A percentile compares a stretch with the other conserved stretches of the same genome.
These are phyloP conservation scores for Drosophila ironensis DNA, from an alignment of 1,140 invertebrate species.

Conservation along the genomic window DNA sequence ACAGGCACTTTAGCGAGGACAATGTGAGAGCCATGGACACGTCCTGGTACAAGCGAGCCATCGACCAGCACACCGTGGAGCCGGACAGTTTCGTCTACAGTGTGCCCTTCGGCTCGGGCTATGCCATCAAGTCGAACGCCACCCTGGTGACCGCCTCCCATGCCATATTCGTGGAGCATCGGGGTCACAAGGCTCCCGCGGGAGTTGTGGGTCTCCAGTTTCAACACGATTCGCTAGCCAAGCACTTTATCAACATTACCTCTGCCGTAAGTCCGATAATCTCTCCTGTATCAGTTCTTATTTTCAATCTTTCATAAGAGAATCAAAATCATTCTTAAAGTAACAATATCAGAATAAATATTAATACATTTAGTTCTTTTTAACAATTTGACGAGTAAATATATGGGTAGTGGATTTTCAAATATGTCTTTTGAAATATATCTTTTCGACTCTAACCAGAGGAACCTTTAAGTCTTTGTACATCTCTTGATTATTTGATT, in stretches of 20 bases:
- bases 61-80: slow-evolving; percentile 93
- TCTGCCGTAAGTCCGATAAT: slow-evolving; percentile 89
- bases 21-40: slow-evolving; percentile 93
- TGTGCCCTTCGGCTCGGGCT: slow-evolving; percentile 92
- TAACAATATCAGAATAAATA: no score
- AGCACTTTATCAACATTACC: slow-evolving; percentile 93
- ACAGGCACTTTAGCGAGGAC: slow-evolving; percentile 91
- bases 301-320: no score
- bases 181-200: slow-evolving; percentile 91
- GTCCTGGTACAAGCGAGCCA: slow-evolving; percentile 95
- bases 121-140: slow-evolving; percentile 83
- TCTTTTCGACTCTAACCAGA: no score
- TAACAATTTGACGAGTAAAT: no score
- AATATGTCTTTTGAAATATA: no score
- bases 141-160: slow-evolving; percentile 93
- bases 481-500: no score
- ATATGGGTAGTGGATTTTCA: no score
- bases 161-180: slow-evolving; percentile 93
- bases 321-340: no score
- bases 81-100: slow-evolving; percentile 96
- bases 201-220: slow-evolving; percentile 95
- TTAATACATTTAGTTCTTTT: no score
- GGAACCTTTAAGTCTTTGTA: no score
- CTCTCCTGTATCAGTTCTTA: no score
- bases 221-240: slow-evolving; percentile 89